Percentiles rank a stretch among this genome's conserved stretches.
Conservation (phyloP, 2,888 invertebrate species). For the Sceliomorpha sp. region DNA sequence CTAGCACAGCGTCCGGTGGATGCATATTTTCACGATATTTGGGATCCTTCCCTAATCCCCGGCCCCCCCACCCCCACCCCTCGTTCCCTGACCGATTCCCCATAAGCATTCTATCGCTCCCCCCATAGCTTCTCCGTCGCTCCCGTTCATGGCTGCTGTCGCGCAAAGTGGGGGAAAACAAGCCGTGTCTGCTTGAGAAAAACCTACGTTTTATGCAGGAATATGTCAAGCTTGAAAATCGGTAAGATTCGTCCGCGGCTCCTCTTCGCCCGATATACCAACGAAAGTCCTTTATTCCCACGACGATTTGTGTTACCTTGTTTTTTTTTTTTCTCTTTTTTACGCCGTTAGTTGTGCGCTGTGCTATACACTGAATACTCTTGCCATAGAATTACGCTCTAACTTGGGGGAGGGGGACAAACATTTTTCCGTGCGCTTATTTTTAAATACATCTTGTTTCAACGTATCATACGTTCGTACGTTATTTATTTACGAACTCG, state of each 20-base stretch:
- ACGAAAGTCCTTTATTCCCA: too few species aligned
- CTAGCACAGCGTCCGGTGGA: conserved; percentile 59
- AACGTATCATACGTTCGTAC: too few species aligned
- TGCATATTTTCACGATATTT: conserved; percentile 62
- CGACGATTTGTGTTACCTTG: too few species aligned
- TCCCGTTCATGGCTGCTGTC: conserved; percentile 71
- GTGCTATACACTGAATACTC: too few species aligned
- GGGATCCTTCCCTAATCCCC: conserved; percentile 63
- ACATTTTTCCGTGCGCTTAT: too few species aligned
- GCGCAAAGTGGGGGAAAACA: conserved; percentile 74
- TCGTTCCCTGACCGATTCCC: conserved; percentile 56
- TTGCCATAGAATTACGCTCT: too few species aligned
- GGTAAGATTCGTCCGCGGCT: conserved; percentile 78
- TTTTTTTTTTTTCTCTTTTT: too few species aligned
- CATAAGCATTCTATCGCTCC: conserved; percentile 42
- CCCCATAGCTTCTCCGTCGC: conserved; percentile 60
- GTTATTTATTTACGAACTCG: too few species aligned
- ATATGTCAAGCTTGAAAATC: conserved; percentile 85
- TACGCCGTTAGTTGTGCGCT: too few species aligned
- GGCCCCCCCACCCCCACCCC: conserved; percentile 54
- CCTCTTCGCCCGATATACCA: background rate
- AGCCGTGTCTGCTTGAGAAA: conserved; percentile 70
- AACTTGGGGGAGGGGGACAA: too few species aligned
- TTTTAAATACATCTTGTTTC: too few species aligned
- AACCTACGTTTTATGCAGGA: conserved; percentile 78